These are phyloP conservation scores for Myotis daubentonii DNA, from an alignment of 2,797 vertebrate species.

Conservation along the genomic window DNA sequence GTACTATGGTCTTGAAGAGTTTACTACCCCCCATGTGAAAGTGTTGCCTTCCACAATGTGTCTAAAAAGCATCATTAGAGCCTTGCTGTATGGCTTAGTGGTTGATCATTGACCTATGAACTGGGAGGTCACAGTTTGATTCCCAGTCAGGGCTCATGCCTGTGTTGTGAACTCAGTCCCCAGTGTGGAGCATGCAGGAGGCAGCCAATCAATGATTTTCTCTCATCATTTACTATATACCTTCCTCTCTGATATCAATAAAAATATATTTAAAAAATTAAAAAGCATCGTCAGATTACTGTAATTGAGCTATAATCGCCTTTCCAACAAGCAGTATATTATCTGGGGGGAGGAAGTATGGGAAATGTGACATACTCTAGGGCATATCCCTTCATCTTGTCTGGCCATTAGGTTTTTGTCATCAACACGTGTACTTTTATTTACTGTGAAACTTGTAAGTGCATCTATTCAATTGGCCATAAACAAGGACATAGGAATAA, in stretches of 20 bases:
- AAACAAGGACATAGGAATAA: constrained; percentile 84
- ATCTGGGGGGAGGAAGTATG: background rate
- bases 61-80: background rate
- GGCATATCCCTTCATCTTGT: background rate
- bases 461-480: constrained; percentile 79
- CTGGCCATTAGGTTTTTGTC: background rate
- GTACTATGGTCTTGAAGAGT: background rate
- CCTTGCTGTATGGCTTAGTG: too few relatives aligned
- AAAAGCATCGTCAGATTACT: background rate
- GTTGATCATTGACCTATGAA: too few relatives aligned
- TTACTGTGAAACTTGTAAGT: background rate
- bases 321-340: background rate
- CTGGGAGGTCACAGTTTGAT: too few relatives aligned
- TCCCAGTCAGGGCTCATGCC: too few relatives aligned
- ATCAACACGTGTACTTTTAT: background rate
- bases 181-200: too few relatives aligned
- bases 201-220: too few relatives aligned
- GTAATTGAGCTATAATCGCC: background rate
- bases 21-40: background rate
- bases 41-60: background rate
- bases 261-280: background rate
- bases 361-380: background rate
- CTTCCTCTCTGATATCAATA: too few relatives aligned
- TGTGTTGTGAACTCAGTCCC: too few relatives aligned
- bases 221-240: too few relatives aligned